phyloP scores from a whole-genome alignment of 2,113 vertebrate species.

The Cettia cetti region DNA sequence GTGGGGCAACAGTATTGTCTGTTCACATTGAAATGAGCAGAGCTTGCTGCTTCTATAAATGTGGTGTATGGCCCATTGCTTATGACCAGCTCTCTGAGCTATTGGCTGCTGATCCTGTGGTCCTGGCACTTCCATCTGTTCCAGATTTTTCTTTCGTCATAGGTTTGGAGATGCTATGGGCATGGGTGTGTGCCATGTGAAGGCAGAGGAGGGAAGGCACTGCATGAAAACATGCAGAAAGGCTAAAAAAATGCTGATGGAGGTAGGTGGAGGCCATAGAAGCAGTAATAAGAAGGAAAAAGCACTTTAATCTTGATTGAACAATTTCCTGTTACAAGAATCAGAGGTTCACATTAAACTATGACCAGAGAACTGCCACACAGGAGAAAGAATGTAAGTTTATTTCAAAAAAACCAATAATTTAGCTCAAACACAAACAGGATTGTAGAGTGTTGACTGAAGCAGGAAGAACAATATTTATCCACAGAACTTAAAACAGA shows the following conservation, averaged over 20 bases:
- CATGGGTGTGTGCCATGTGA: neutral
- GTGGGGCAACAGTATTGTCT: neutral
- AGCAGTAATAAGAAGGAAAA: neutral
- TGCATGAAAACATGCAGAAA: neutral
- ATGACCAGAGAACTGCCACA: neutral
- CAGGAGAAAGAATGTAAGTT: conserved; percentile 13
- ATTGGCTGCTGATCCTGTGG: neutral
- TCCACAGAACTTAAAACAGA: neutral
- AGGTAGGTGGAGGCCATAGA: neutral
- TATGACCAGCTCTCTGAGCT: neutral
- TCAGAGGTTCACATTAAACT: neutral
- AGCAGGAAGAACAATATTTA: neutral
- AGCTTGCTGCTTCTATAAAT: neutral
- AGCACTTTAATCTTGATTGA: neutral
- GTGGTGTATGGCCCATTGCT: neutral
- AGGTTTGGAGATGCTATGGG: neutral
- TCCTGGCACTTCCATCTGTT: neutral
- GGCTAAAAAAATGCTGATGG: neutral
- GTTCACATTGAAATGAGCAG: neutral
- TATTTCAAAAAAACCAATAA: conserved; percentile 67
- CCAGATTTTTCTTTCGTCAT: neutral
- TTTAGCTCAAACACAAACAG: conserved; percentile 36
- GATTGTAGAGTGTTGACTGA: neutral
- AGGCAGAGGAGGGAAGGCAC: neutral
- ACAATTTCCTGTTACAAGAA: neutral